Conservation (phyloP, 2,888 invertebrate genomes). For the Archips xylosteana region DNA sequence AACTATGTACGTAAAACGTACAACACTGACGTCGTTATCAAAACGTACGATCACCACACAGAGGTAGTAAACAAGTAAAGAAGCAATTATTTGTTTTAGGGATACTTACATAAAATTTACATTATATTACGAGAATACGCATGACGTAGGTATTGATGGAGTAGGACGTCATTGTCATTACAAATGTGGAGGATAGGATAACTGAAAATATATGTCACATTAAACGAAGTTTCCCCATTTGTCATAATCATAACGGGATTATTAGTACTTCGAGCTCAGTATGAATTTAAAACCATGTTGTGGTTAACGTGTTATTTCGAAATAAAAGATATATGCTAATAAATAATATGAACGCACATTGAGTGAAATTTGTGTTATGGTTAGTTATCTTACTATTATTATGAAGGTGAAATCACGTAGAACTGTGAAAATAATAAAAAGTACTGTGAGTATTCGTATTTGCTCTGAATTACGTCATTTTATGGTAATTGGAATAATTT, state of each 20-base stretch:
- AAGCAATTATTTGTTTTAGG: neutral
- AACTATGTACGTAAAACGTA: neutral
- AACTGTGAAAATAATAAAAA: slow-evolving; percentile 15
- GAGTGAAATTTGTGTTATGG: neutral
- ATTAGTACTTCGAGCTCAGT: slow-evolving; percentile 10
- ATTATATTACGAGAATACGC: neutral
- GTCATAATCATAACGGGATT: slow-evolving; percentile 17
- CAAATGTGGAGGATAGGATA: slow-evolving; percentile 1
- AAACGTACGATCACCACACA: neutral
- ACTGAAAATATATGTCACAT: slow-evolving; percentile 14
- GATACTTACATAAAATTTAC: neutral
- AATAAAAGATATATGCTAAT: neutral
- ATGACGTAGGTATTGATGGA: slow-evolving; percentile 1
- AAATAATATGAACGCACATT: neutral
- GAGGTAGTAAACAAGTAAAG: neutral
- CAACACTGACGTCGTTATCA: neutral
- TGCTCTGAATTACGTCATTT: too few relatives aligned
- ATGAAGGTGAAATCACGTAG: slow-evolving; percentile 22
- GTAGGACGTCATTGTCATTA: neutral
- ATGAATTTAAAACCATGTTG: neutral
- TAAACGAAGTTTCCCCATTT: slow-evolving; percentile 20
- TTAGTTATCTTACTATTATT: neutral
- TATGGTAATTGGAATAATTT: too few relatives aligned
- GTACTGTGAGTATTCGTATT: slow-evolving; percentile 20
- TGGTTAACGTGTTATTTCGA: slow-evolving; percentile 2